Evolutionary conservation across 2,797 vertebrate genomes (phyloP).

Genomic region (Hoplostethus atlanticus): DNA sequence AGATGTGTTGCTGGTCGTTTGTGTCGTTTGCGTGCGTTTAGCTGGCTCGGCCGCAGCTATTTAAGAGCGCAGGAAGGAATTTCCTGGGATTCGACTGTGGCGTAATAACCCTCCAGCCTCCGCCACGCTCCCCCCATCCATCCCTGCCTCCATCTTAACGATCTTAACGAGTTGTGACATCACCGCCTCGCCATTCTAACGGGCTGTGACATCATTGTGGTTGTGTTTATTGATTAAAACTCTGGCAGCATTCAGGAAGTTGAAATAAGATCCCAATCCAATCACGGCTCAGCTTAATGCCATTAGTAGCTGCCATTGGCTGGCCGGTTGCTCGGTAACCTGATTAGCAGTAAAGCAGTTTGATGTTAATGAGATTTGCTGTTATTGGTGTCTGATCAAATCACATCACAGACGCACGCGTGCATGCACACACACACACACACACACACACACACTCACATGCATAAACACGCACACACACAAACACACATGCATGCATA

Average conservation of each 20-base stretch:
- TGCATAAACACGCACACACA: slow-evolving; percentile 21
- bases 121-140: slow-evolving; percentile 1
- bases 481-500: slow-evolving; percentile 4
- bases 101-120: slow-evolving; percentile 32
- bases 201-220: slow-evolving; percentile 79
- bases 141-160: slow-evolving; percentile 50
- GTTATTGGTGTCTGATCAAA: slow-evolving; percentile 86
- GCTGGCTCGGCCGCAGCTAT: slow-evolving; percentile 19
- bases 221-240: slow-evolving; percentile 85
- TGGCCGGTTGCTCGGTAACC: slow-evolving; percentile 84
- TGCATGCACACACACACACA: slow-evolving; percentile 20
- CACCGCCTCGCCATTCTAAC: slow-evolving; percentile 66
- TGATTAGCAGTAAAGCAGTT: slow-evolving; percentile 84
- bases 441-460: slow-evolving; percentile 30
- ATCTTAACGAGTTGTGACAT: slow-evolving; percentile 78
- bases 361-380: slow-evolving; percentile 87
- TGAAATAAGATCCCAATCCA: slow-evolving; percentile 85
- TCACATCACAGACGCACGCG: slow-evolving; percentile 70
- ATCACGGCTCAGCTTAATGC: slow-evolving; percentile 83
- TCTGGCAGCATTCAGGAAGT: slow-evolving; percentile 82
- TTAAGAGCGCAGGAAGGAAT: slow-evolving; percentile 23
- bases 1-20: slow-evolving; percentile 42
- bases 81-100: slow-evolving; percentile 11
- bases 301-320: slow-evolving; percentile 87
- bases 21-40: neutral